These are phyloP conservation scores for Gymnothorax reevesii DNA, from an alignment of 2,797 vertebrate genomes.

Conservation along the genomic window DNA sequence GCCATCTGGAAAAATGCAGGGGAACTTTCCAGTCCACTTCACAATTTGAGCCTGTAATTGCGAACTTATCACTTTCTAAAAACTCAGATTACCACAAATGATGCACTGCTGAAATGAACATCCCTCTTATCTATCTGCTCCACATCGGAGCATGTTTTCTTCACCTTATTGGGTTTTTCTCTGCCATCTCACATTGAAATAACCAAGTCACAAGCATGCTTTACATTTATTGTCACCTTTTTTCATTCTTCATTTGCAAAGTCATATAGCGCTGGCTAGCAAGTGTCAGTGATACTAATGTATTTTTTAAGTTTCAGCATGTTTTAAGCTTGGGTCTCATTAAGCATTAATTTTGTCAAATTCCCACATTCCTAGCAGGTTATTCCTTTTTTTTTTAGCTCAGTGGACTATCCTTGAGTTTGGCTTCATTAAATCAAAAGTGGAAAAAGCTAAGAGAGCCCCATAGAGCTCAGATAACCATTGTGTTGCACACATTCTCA, in stretches of 20 bases:
- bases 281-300: background rate
- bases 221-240: background rate
- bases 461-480: background rate
- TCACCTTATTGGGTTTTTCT: background rate
- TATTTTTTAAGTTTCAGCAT: background rate
- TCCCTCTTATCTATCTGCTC: too few species aligned
- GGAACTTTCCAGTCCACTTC: too few species aligned
- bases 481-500: background rate
- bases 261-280: background rate
- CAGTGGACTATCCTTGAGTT: background rate
- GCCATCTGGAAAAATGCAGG: too few species aligned
- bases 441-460: background rate
- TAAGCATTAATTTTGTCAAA: background rate
- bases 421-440: background rate
- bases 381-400: background rate
- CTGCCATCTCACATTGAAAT: background rate
- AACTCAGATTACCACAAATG: too few species aligned
- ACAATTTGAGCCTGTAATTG: too few species aligned
- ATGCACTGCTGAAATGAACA: too few species aligned
- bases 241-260: background rate
- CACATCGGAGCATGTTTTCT: too few species aligned
- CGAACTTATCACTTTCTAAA: too few species aligned
- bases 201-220: background rate
- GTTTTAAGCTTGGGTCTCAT: background rate
- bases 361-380: background rate